Base-by-base conservation (phyloP, 2,888 invertebrate species). In the Serrognathus titanus region DNA sequence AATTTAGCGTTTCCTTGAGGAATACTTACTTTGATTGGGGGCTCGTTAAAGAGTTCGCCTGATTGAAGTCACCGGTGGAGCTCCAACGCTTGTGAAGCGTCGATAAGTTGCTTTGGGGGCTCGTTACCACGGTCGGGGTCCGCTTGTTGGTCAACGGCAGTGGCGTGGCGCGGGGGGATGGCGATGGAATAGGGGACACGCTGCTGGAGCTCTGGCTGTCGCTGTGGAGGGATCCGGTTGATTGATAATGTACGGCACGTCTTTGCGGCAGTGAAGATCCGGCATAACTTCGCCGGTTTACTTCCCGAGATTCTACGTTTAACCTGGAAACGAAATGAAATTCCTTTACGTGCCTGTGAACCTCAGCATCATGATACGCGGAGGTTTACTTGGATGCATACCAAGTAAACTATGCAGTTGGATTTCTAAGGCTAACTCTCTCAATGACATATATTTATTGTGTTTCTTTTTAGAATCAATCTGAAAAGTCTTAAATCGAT, bases 131-230 rank as follows among this genome's bases (percentile, higher is more conserved):
- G 8, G 63, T 53, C 51, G 85, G 84, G 8, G 85, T 83, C 59
- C 84, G 84, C 24, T 31, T 31, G 24, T 7, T 31, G 60, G 78
- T 78, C 55, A 79, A 78, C 16, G 87, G 87, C 61, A 85, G 81
- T 39, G 88, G 87, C 1, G 87, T 87, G 51, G 87, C 87, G 62
- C 87, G 81, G 6, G 88, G 88, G 36, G 87, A 87, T 47, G 88
- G 88, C 0, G 88, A 87, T 12, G 92, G 90, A 61, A 90, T 88
- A 7, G 92, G 92, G n/a, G 91, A 91, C 55, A 89, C 86, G 50
- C 90, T 90, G 68, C 88, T 90, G 6, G 90, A 90, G 69, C 90
- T 91, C 6, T 89, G 90, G 56, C 89, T 88, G 76, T 90, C 90
- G 49, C 91, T 91, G 77, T 92, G 91, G 48, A 90, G 80, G 2